These are phyloP conservation scores for Esox niger DNA, from an alignment of 2,113 vertebrate genomes.

Conservation along the genomic window DNA sequence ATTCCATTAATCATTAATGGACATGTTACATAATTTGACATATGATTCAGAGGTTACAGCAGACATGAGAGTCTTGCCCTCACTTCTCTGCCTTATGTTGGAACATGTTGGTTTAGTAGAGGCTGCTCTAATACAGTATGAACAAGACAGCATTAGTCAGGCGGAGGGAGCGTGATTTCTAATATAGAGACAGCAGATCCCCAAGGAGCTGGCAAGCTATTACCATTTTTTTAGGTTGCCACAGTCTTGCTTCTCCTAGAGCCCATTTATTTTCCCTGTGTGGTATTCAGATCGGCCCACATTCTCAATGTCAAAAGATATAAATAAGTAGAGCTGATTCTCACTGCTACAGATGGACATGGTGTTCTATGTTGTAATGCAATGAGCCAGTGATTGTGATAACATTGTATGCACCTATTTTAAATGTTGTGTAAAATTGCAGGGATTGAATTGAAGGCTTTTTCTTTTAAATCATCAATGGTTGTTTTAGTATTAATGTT, in stretches of 20 bases:
- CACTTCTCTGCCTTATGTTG: too few species aligned
- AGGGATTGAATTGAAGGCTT: too few species aligned
- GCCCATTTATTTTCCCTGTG: constrained; percentile 29
- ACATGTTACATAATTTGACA: background rate
- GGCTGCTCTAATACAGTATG: background rate
- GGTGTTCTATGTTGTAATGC: constrained; percentile 13
- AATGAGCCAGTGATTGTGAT: constrained; percentile 1
- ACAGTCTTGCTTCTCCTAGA: constrained; percentile 52
- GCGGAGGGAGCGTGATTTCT: constrained; percentile 18
- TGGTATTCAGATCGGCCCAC: constrained; percentile 62
- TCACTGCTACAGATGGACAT: constrained; percentile 26
- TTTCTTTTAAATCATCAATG: too few species aligned
- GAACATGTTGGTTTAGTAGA: background rate
- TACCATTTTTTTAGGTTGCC: constrained; percentile 55
- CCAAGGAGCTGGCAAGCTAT: constrained; percentile 44
- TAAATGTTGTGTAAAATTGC: background rate
- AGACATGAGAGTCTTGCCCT: background rate
- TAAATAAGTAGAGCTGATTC: constrained; percentile 66
- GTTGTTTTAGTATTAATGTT: background rate
- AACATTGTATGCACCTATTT: background rate
- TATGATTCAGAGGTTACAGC: background rate
- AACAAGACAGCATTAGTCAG: constrained; percentile 12
- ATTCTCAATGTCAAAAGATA: constrained; percentile 67
- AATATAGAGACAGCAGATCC: constrained; percentile 41
- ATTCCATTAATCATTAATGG: background rate